Base-by-base conservation (phyloP, 2,797 vertebrate genomes). In the Tapera naevia region DNA sequence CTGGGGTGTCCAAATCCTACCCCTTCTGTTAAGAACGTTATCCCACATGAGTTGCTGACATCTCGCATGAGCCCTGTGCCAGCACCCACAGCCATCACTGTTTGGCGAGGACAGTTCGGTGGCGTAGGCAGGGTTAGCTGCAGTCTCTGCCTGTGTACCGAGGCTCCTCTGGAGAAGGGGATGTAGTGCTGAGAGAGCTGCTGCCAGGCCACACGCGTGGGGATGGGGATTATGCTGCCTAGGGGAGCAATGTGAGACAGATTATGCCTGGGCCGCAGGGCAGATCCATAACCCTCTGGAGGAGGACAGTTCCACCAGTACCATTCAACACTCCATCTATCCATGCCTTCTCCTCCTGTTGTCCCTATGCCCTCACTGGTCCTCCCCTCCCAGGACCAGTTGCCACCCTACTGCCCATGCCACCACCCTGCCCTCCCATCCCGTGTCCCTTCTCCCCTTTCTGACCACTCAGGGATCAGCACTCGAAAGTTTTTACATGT, bases 211-310 rank as follows among this genome's bases (percentile, higher is more conserved):
- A 16, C 8, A 2, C 1, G 0, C 17, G 0, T 7, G 8, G 51
- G 51, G 22, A 10, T 1, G 6, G 22, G 41, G 18, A 39, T 30
- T 1, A 4, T 13, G 2, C 43, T 50, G 80, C 41, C 50, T 5
- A 1, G 51, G 51, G 30, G 16, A 21, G 22, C 2, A 0, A n/a
- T 5, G 13, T 11, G 14, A 48, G 27, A 37, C 50, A 35, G 45
- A 7, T 11, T 0, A 2, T 21, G 21, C 19, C 1, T 1, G 28
- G 28, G 39, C 22, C 0, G 1, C 1, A 7, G 51, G 19, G 37
- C 57, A 22, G 13, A 27, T 43, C 30, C 35, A 30, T 11, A 8
- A 22, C 39, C 30, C 25, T 33, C 19, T 1, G 0, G 45, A 45
- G 45, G 12, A 60, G 39, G 53, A 24, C 3, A 3, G 19, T 19